Conservation (phyloP, 2,113 vertebrate species). For the Sitta europaea region DNA sequence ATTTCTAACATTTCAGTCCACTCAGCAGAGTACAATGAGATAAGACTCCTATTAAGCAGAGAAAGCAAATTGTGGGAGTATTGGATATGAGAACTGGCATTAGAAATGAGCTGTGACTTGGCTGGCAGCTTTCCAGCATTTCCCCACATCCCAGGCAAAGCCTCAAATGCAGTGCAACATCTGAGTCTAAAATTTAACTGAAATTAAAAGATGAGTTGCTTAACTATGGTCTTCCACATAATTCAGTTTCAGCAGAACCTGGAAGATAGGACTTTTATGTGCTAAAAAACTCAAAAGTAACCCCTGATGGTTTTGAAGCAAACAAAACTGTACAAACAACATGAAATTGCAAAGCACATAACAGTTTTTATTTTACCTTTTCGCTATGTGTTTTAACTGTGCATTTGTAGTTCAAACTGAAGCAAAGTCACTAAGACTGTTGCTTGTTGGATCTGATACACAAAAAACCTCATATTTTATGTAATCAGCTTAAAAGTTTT, state of each 20-base stretch:
- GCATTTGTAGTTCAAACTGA: not conserved
- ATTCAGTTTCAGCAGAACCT: not conserved
- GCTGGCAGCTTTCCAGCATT: not conserved
- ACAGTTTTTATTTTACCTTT: not conserved
- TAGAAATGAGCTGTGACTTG: not conserved
- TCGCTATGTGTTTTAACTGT: not conserved
- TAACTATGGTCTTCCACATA: not conserved
- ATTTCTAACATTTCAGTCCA: constrained; percentile 13
- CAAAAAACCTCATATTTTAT: not conserved
- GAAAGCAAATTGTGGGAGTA: not conserved
- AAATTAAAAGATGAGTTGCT: not conserved
- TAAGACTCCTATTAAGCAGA: not conserved
- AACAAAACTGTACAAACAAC: not conserved
- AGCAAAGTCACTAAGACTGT: not conserved
- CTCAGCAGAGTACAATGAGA: not conserved
- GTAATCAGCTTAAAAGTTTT: not conserved
- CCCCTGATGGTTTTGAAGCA: not conserved
- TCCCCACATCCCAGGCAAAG: not conserved
- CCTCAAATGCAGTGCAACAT: not conserved
- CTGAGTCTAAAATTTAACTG: not conserved
- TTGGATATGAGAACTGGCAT: not conserved
- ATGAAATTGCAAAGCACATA: not conserved
- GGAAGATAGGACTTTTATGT: not conserved
- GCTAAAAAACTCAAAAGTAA: not conserved
- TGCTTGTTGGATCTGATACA: not conserved